phyloP scores from a whole-genome alignment of 2,888 invertebrate species.

The Euplagia quadripunctaria region DNA sequence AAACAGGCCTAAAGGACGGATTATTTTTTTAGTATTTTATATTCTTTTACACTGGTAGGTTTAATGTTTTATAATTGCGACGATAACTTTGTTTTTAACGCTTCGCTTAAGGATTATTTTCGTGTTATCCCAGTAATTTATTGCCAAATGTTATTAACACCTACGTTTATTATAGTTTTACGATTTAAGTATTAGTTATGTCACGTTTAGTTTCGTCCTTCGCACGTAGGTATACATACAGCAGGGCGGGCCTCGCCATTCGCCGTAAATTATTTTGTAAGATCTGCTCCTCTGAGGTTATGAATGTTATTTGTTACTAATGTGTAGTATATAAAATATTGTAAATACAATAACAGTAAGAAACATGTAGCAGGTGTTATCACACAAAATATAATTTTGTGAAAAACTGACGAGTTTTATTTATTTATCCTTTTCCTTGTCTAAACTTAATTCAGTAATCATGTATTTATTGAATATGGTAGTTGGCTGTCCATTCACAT shows the following conservation, averaged over 20 bases:
- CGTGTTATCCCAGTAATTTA: constrained; percentile 86
- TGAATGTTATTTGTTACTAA: constrained; percentile 88
- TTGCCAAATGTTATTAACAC: constrained; percentile 87
- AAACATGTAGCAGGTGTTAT: constrained; percentile 87
- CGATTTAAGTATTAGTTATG: constrained; percentile 69
- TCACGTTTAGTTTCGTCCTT: constrained; percentile 56
- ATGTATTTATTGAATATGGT: no score
- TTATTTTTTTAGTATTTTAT: constrained; percentile 72
- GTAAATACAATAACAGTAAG: constrained; percentile 85
- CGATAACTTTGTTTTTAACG: constrained; percentile 71
- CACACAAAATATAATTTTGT: constrained; percentile 89
- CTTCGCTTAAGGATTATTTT: constrained; percentile 79
- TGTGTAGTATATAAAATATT: constrained; percentile 86
- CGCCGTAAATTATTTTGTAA: constrained; percentile 74
- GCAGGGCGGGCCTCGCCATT: constrained; percentile 39
- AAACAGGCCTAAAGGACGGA: constrained; percentile 69
- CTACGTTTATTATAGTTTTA: constrained; percentile 65
- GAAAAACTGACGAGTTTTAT: constrained; percentile 72
- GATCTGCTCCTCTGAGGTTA: constrained; percentile 86
- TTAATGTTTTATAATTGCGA: constrained; percentile 64
- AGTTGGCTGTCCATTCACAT: no score
- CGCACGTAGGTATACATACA: constrained; percentile 43
- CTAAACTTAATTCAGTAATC: neutral
- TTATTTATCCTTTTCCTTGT: constrained; percentile 31
- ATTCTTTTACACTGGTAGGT: constrained; percentile 73